Evolutionary conservation across 2,888 invertebrate species (phyloP).

Genomic region (Volucella inanis): DNA sequence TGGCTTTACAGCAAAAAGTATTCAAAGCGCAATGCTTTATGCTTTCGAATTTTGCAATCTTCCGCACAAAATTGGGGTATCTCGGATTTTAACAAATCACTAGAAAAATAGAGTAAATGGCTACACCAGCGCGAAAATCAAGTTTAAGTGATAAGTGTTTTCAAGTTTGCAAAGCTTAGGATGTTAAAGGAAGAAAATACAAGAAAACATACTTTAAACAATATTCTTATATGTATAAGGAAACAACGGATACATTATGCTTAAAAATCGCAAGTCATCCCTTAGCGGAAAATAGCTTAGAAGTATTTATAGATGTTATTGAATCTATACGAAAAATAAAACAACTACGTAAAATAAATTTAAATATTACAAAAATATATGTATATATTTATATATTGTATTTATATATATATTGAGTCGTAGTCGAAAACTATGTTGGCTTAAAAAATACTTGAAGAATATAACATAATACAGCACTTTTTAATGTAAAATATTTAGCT

Average conservation of each 20-base stretch:
- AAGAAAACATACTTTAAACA: conserved; percentile 24
- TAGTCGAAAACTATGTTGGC: conserved; percentile 7
- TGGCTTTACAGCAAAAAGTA: too few relatives aligned
- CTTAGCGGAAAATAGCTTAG: conserved; percentile 51
- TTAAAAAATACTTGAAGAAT: conserved; percentile 50
- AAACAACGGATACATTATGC: too few relatives aligned
- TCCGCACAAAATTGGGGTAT: too few relatives aligned
- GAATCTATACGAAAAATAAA: conserved; percentile 51
- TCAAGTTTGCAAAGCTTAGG: too few relatives aligned
- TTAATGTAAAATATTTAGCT: conserved; percentile 52
- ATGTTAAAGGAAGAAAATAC: conserved; percentile 1
- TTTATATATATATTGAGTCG: conserved; percentile 45
- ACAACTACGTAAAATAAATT: conserved; percentile 20
- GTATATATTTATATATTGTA: conserved; percentile 36
- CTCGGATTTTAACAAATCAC: too few relatives aligned
- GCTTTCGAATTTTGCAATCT: too few relatives aligned
- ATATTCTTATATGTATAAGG: conserved; percentile 16
- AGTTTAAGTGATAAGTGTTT: too few relatives aligned
- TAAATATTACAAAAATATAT: conserved; percentile 6
- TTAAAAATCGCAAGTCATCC: conserved; percentile 35
- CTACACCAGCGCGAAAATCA: too few relatives aligned
- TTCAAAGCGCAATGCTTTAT: too few relatives aligned
- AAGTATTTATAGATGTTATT: conserved; percentile 34
- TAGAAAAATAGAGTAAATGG: too few relatives aligned
- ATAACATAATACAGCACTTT: conserved; percentile 50